Conservation (phyloP, 2,797 vertebrate species). For the Hozukius guyotensis region DNA sequence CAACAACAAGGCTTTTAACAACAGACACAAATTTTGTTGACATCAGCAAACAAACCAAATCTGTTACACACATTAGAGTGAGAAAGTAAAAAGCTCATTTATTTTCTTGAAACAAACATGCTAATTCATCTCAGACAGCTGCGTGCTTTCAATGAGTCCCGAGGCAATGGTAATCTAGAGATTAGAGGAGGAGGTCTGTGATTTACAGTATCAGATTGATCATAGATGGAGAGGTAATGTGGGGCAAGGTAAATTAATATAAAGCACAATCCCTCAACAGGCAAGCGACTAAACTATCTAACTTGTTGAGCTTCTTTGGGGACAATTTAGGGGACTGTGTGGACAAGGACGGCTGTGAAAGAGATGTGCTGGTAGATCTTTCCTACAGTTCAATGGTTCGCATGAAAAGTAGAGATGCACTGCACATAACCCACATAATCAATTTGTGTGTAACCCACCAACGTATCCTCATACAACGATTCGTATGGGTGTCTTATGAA, state of each 20-base stretch:
- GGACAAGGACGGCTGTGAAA: background rate
- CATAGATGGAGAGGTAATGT: background rate
- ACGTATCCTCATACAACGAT: no score
- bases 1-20: slow-evolving; percentile 35
- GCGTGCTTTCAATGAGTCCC: slow-evolving; percentile 8
- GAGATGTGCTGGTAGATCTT: background rate
- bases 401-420: background rate
- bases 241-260: background rate
- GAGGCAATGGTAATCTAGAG: background rate
- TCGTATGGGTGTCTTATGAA: no score
- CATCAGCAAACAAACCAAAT: slow-evolving; percentile 18
- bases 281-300: background rate
- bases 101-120: slow-evolving; percentile 6
- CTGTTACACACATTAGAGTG: background rate
- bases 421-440: background rate
- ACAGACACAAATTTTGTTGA: slow-evolving; percentile 16
- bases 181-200: background rate
- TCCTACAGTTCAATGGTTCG: background rate
- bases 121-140: slow-evolving; percentile 7
- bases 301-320: background rate
- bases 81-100: background rate
- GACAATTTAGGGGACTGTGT: background rate
- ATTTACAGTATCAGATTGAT: background rate
- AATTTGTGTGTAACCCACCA: background rate
- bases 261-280: background rate